These are phyloP conservation scores for Chiloscyllium plagiosum DNA, from an alignment of 2,113 vertebrate genomes.

Conservation along the genomic window DNA sequence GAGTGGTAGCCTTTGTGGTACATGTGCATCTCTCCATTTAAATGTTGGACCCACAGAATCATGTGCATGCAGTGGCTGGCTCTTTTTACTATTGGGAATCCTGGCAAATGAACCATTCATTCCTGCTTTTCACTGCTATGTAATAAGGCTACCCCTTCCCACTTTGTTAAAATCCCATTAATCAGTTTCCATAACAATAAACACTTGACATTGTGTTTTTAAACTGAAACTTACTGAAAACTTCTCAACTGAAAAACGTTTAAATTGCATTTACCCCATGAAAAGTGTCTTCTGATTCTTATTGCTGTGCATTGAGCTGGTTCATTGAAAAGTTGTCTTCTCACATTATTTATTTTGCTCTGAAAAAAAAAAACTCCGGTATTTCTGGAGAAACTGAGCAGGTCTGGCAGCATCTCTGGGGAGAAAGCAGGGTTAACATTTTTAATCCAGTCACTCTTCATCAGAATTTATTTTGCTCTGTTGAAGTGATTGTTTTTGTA, in stretches of 20 bases:
- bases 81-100: neutral
- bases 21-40: too few relatives aligned
- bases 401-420: too few relatives aligned
- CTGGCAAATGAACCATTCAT: neutral
- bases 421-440: too few relatives aligned
- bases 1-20: too few relatives aligned
- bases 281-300: neutral
- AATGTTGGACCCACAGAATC: neutral
- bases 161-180: too few relatives aligned
- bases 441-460: too few relatives aligned
- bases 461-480: too few relatives aligned
- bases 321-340: neutral
- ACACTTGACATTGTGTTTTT: neutral
- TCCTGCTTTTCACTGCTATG: neutral
- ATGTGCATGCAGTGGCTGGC: neutral
- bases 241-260: neutral
- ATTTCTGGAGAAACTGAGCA: too few relatives aligned
- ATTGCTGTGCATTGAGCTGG: neutral
- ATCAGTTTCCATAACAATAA: neutral
- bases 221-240: neutral
- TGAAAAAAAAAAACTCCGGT: too few relatives aligned
- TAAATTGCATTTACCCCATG: neutral
- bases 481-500: neutral
- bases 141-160: too few relatives aligned
- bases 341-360: neutral